Conservation (phyloP, 2,888 invertebrate genomes). For the Taenaris catops region DNA sequence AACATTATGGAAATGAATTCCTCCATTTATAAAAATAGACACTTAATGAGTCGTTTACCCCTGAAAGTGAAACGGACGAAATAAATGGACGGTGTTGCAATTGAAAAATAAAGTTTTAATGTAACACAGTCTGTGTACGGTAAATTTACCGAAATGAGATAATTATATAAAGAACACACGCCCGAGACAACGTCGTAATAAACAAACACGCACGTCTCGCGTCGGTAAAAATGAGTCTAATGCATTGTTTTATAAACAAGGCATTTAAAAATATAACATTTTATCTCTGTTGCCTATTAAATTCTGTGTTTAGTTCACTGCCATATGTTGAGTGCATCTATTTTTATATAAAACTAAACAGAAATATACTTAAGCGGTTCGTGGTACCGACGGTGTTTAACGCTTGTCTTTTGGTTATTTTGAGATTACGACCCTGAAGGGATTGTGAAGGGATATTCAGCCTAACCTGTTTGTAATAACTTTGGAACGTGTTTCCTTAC, state of each 20-base stretch:
- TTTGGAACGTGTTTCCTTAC: conserved; percentile 25
- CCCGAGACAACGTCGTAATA: conserved; percentile 19
- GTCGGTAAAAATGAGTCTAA: conserved; percentile 39
- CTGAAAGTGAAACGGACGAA: conserved; percentile 19
- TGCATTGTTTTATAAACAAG: conserved; percentile 68
- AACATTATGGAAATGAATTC: conserved; percentile 21
- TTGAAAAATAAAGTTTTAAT: conserved; percentile 10
- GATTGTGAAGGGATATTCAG: conserved; percentile 41
- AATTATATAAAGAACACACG: conserved; percentile 22
- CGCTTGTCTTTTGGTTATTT: conserved; percentile 58
- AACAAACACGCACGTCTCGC: conserved; percentile 31
- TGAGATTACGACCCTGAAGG: conserved; percentile 36
- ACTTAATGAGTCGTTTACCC: conserved; percentile 26
- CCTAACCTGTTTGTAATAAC: conserved; percentile 32
- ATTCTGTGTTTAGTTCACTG: conserved; percentile 23
- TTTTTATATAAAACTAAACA: conserved; percentile 61
- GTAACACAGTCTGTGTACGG: conserved; percentile 17
- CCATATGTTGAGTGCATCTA: conserved; percentile 53
- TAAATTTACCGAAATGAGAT: conserved; percentile 21
- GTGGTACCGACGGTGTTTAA: conserved; percentile 43
- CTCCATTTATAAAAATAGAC: conserved; percentile 25
- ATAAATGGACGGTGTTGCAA: conserved; percentile 12
- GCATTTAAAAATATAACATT: conserved; percentile 34
- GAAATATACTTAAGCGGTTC: conserved; percentile 56
- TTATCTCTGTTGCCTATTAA: conserved; percentile 20